Percentiles rank a stretch among this genome's conserved stretches.
Evolutionary conservation across 2,113 vertebrate species (phyloP).

Genomic region (Chaetodon trifascialis): DNA sequence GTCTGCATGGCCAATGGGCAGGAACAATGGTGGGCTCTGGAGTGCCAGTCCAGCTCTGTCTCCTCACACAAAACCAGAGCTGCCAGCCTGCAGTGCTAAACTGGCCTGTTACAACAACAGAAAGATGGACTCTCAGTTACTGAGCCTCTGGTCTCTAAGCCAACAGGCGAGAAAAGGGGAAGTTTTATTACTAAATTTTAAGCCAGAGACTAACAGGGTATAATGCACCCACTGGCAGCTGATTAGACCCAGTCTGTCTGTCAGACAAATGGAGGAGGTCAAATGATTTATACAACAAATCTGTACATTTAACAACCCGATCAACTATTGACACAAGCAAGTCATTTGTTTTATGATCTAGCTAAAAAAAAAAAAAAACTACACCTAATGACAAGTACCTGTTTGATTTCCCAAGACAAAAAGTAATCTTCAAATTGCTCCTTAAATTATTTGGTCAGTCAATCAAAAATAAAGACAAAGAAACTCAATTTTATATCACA

Average conservation of each 20-base stretch:
- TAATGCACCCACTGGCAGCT: too few species aligned
- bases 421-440: not conserved
- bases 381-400: too few species aligned
- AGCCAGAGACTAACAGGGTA: too few species aligned
- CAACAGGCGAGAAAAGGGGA: too few species aligned
- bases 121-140: conserved; percentile 13
- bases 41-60: conserved; percentile 46
- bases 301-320: too few species aligned
- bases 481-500: not conserved
- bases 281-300: too few species aligned
- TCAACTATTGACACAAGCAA: not conserved
- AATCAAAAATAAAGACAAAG: not conserved
- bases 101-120: conserved; percentile 5
- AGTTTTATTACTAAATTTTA: too few species aligned
- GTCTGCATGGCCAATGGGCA: conserved; percentile 54
- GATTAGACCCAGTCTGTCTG: not conserved
- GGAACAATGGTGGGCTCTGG: conserved; percentile 60
- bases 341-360: not conserved
- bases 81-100: conserved; percentile 22
- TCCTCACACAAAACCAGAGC: conserved; percentile 49
- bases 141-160: too few species aligned
- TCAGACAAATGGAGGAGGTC: not conserved
- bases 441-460: not conserved
- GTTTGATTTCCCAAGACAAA: not conserved
- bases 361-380: too few species aligned